phyloP scores from a whole-genome alignment of 1,140 invertebrate species.

The Chelonus insularis region DNA sequence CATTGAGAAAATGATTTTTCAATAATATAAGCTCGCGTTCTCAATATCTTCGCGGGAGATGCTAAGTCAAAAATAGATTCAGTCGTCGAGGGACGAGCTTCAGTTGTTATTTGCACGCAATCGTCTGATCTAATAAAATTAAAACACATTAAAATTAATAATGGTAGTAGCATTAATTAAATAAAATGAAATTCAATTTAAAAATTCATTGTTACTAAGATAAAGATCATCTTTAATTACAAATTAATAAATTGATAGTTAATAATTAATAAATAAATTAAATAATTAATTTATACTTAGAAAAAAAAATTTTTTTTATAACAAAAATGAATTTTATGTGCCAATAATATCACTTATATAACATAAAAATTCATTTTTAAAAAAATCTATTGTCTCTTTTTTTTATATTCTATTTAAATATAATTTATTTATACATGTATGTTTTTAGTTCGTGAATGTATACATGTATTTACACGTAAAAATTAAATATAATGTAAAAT shows the following conservation, averaged over 20 bases:
- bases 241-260: slow-evolving; percentile 15
- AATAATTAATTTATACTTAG: neutral
- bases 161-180: neutral
- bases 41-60: slow-evolving; percentile 21
- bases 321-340: slow-evolving; percentile 7
- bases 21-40: slow-evolving; percentile 8
- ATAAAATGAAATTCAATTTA: neutral
- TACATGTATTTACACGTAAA: slow-evolving; percentile 19
- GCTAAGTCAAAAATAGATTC: slow-evolving; percentile 18
- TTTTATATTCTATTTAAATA: slow-evolving; percentile 1
- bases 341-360: neutral
- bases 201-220: neutral
- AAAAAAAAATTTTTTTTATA: neutral
- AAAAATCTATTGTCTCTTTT: neutral
- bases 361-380: slow-evolving; percentile 1
- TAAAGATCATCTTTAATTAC: slow-evolving; percentile 12
- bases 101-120: slow-evolving; percentile 9
- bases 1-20: neutral
- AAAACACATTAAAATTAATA: neutral
- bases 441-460: slow-evolving; percentile 11
- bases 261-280: slow-evolving; percentile 19
- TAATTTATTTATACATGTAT: slow-evolving; percentile 17
- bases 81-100: slow-evolving; percentile 13
- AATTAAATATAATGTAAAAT: slow-evolving; percentile 11
- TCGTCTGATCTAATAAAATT: slow-evolving; percentile 6